A percentile compares a stretch with the other conserved stretches of the same genome.
These are phyloP conservation scores for Mylabris phalerata DNA, from an alignment of 1,140 invertebrate genomes.

Conservation along the genomic window DNA sequence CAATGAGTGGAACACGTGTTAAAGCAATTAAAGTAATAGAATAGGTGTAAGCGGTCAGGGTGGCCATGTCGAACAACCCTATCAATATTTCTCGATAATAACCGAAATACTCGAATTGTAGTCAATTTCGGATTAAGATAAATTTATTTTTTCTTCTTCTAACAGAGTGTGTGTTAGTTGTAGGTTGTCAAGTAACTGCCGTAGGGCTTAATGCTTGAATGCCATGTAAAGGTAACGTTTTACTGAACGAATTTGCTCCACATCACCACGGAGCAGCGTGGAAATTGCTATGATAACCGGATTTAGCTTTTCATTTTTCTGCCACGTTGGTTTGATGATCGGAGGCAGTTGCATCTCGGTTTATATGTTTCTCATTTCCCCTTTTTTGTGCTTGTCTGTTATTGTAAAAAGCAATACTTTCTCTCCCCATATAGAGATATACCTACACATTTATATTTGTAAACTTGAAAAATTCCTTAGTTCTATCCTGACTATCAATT, in stretches of 20 bases:
- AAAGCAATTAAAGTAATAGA: conserved; percentile 29
- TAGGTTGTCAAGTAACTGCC: background rate
- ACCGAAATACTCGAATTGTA: too few species aligned
- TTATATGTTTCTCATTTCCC: conserved; percentile 39
- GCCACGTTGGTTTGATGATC: conserved; percentile 43
- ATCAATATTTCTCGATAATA: too few species aligned
- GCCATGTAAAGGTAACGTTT: conserved; percentile 24
- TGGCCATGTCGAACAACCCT: too few species aligned
- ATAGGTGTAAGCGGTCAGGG: conserved; percentile 22
- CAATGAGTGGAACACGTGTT: conserved; percentile 27
- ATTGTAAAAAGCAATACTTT: conserved; percentile 24
- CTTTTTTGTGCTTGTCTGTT: conserved; percentile 28
- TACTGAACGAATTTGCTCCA: conserved; percentile 28
- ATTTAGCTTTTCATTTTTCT: conserved; percentile 48
- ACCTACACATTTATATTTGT: background rate
- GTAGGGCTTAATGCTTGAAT: conserved; percentile 23
- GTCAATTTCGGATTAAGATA: background rate
- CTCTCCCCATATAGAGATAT: too few species aligned
- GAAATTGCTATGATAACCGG: conserved; percentile 46
- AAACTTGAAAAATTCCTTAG: background rate
- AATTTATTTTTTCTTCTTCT: background rate
- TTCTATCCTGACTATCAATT: conserved; percentile 3
- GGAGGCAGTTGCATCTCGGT: conserved; percentile 33
- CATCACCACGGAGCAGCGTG: conserved; percentile 31
- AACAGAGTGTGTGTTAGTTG: background rate